Evolutionary conservation across 2,113 vertebrate genomes (phyloP).

Genomic region (Gymnogyps californianus): DNA sequence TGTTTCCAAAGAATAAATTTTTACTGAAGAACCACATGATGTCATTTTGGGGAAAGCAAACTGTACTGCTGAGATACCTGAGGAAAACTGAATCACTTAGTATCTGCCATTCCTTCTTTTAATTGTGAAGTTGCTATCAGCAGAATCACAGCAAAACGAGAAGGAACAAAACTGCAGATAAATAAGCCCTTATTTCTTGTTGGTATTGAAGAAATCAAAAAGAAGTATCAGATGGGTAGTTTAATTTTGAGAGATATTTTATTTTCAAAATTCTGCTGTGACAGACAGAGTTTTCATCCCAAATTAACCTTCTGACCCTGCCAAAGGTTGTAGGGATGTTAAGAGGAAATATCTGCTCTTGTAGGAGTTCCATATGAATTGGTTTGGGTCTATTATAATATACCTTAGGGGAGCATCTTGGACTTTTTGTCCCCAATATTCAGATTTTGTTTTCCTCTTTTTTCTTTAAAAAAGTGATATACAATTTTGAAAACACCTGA

Average conservation of each 20-base stretch:
- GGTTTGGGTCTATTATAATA: not conserved
- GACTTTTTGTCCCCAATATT: not conserved
- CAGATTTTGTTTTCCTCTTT: not conserved
- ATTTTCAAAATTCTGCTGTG: not conserved
- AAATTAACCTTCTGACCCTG: not conserved
- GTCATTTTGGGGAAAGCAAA: not conserved
- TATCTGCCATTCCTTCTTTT: not conserved
- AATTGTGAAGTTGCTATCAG: not conserved
- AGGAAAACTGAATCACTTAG: not conserved
- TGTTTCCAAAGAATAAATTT: not conserved
- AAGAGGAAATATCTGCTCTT: not conserved
- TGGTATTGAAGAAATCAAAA: not conserved
- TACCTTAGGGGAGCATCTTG: not conserved
- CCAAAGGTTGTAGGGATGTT: not conserved
- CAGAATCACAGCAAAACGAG: not conserved
- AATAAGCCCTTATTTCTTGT: not conserved
- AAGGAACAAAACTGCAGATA: not conserved
- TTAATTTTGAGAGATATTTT: not conserved
- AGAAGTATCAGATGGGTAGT: too few species aligned
- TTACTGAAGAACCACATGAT: not conserved
- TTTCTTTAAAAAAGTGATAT: not conserved
- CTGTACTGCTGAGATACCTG: not conserved
- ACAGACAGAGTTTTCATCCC: not conserved
- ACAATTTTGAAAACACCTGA: not conserved
- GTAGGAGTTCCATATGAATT: not conserved